A percentile compares a stretch with the other conserved stretches of the same genome.
These are phyloP conservation scores for Otolemur crassicaudatus DNA, from an alignment of 2,797 vertebrate genomes.

Conservation along the genomic window DNA sequence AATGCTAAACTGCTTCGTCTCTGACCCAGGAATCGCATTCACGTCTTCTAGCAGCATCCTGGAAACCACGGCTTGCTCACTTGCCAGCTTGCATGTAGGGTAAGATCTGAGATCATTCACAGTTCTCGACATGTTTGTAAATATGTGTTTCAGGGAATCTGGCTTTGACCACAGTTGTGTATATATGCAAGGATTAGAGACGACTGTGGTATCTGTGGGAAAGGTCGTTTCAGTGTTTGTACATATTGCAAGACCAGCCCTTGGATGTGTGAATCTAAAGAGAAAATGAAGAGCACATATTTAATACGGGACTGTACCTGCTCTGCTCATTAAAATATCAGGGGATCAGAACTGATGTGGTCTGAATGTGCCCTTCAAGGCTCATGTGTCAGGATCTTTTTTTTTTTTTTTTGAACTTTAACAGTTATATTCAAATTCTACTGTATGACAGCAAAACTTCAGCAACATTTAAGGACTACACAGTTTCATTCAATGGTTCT, in stretches of 20 bases:
- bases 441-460: conserved; percentile 68
- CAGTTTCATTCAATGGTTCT: conserved; percentile 64
- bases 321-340: not conserved
- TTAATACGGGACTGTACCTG: not conserved
- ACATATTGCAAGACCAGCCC: not conserved
- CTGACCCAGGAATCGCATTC: not conserved
- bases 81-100: not conserved
- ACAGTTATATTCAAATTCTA: conserved; percentile 76
- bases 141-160: not conserved
- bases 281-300: not conserved
- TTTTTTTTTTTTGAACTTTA: not conserved
- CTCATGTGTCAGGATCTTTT: not conserved
- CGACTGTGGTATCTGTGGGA: not conserved
- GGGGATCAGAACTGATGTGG: not conserved
- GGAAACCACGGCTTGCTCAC: not conserved
- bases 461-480: conserved; percentile 74
- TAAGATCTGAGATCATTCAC: not conserved
- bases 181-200: not conserved
- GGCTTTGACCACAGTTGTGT: not conserved
- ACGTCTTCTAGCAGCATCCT: not conserved
- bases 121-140: not conserved
- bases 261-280: not conserved
- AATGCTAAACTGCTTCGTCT: not conserved
- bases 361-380: too few species aligned
- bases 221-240: not conserved